These are phyloP conservation scores for Drosophila punjabiensis DNA, from an alignment of 1,140 invertebrate genomes.

Conservation along the genomic window DNA sequence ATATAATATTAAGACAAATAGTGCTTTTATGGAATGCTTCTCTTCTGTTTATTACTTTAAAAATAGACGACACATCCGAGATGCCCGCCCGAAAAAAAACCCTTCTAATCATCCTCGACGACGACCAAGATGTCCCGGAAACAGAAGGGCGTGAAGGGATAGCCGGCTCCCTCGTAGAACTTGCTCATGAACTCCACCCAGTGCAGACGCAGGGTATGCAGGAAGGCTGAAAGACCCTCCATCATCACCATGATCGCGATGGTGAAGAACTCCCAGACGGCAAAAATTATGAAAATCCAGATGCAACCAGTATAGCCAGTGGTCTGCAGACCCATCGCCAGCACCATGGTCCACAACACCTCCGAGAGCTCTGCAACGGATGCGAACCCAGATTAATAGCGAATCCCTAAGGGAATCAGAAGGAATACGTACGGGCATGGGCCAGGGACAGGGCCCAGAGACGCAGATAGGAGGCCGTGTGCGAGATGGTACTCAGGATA, in stretches of 20 bases:
- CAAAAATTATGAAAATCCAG: slow-evolving; percentile 92
- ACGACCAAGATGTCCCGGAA: slow-evolving; percentile 93
- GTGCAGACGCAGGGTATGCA: slow-evolving; percentile 98
- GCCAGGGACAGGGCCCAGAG: slow-evolving; percentile 98
- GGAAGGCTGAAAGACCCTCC: slow-evolving; percentile 99
- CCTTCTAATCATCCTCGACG: slow-evolving; percentile 79
- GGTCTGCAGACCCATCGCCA: slow-evolving; percentile 84
- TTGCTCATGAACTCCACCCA: slow-evolving; percentile 99
- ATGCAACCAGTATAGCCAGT: slow-evolving; percentile 59
- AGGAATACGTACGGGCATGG: slow-evolving; percentile 92
- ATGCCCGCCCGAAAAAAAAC: not conserved
- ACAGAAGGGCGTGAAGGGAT: slow-evolving; percentile 96
- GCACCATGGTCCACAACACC: slow-evolving; percentile 95
- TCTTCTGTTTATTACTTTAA: slow-evolving; percentile 12
- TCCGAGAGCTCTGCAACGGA: slow-evolving; percentile 93
- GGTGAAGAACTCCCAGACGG: slow-evolving; percentile 94
- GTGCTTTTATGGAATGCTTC: slow-evolving; percentile 14
- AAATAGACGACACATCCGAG: not conserved
- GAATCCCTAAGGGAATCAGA: not conserved
- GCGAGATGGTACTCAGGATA: slow-evolving; percentile 97
- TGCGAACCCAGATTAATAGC: not conserved
- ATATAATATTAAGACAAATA: not conserved
- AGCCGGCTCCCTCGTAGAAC: slow-evolving; percentile 96
- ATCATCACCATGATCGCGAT: slow-evolving; percentile 97
- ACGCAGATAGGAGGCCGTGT: slow-evolving; percentile 98